A percentile compares a stretch with the other conserved stretches of the same genome.
Conservation (phyloP, 64 coral and sea anemone genomes). For the Trachythela sp. region DNA sequence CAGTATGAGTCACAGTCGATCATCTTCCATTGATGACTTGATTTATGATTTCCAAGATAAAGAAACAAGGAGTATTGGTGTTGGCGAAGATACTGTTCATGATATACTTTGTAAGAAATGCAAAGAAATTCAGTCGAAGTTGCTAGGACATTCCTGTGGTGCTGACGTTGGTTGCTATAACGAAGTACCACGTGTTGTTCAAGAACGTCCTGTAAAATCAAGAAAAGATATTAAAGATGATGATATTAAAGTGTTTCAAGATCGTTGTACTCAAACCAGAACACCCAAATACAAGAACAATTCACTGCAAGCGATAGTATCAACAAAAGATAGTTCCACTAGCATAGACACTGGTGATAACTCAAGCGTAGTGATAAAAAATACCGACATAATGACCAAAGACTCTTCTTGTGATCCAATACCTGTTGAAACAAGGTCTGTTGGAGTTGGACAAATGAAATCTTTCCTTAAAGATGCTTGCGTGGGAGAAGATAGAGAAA, state of each 20-base stretch:
- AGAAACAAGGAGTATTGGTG: background rate
- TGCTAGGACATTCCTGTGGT: background rate
- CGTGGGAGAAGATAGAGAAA: conserved; percentile 57
- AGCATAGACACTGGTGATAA: background rate
- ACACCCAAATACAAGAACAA: background rate
- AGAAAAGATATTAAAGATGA: background rate
- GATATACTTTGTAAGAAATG: conserved; percentile 3
- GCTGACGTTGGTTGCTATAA: background rate
- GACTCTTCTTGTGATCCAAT: background rate
- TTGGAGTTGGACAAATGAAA: conserved; percentile 84
- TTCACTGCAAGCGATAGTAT: background rate
- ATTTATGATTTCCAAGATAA: background rate
- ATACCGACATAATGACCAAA: background rate
- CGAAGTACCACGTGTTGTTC: background rate
- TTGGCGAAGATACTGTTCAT: background rate
- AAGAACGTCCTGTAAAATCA: background rate
- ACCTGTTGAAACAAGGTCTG: conserved; percentile 61
- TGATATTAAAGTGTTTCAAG: conserved; percentile 13
- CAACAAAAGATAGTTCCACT: background rate
- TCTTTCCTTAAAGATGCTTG: conserved; percentile 73
- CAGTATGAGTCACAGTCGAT: background rate
- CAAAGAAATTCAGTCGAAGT: background rate
- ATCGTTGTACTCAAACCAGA: background rate
- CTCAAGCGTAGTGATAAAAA: background rate
- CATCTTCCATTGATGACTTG: conserved; percentile 5